These are phyloP conservation scores for Notolabrus celidotus DNA, from an alignment of 2,797 vertebrate genomes.

Conservation along the genomic window DNA sequence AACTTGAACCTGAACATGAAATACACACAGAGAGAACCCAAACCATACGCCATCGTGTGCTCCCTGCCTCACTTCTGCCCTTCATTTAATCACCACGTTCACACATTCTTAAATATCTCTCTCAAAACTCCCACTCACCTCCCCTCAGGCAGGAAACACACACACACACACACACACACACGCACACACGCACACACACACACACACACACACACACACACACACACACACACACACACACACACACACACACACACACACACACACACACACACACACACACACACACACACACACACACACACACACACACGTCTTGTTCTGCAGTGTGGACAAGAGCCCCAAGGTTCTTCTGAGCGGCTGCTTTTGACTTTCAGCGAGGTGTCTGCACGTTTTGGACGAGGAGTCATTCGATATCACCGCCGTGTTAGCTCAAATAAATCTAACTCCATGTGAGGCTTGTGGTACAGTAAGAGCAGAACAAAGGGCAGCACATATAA, in stretches of 20 bases:
- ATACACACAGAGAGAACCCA: slow-evolving; percentile 16
- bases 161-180: slow-evolving; percentile 9
- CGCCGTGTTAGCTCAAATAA: slow-evolving; percentile 46
- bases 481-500: slow-evolving; percentile 37
- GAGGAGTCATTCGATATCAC: slow-evolving; percentile 53
- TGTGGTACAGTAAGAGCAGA: slow-evolving; percentile 32
- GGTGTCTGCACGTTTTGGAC: slow-evolving; percentile 50
- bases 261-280: neutral
- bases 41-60: slow-evolving; percentile 28
- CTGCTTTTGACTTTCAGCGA: slow-evolving; percentile 40
- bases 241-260: neutral
- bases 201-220: slow-evolving; percentile 13
- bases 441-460: slow-evolving; percentile 47
- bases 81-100: slow-evolving; percentile 27
- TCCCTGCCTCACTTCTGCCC: slow-evolving; percentile 15
- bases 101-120: slow-evolving; percentile 41
- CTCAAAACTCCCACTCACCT: slow-evolving; percentile 39
- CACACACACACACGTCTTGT: slow-evolving; percentile 10
- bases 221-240: slow-evolving; percentile 11
- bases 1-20: slow-evolving; percentile 4
- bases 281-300: neutral
- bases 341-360: slow-evolving; percentile 32
- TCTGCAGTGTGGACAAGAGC: slow-evolving; percentile 35
- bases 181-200: slow-evolving; percentile 11
- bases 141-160: neutral